Evolutionary conservation across 2,888 invertebrate species (phyloP), one percentile per base, ranked within the genome.

Genomic region (Myopa tessellatipennis): DNA sequence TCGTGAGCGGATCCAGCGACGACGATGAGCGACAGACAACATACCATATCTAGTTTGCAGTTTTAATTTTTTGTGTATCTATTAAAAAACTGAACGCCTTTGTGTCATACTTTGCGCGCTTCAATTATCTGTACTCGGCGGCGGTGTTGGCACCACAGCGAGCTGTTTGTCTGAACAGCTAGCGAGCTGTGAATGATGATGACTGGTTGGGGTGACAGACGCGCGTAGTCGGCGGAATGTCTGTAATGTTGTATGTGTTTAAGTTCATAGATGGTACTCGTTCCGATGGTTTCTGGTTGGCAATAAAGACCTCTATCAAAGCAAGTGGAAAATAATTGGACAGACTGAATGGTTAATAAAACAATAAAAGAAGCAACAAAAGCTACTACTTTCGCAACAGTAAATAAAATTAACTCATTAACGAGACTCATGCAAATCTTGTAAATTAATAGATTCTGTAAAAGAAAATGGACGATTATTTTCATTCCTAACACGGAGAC

Each of bases 61-160:
- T 69, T 52, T 65, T 74, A 26, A 61, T 60, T 75, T 68, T 69
- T 75, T 75, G 69, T 75, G 69, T 75, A 75, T 75, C 75, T 60
- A 69, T 55, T 75, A 75, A 75, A 75, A 75, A 75, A 75, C 60
- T 38, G 69, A 75, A 68, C 68, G 68, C 75, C 75, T 69, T 75
- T 75, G 45, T 75, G 75, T 75, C 75, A 69, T 69, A 69, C 75
- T 75, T 69, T 69, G 75, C 75, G 69, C 75, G 60, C 26, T 75
- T 69, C 69, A 75, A 69, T 75, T 75, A 69, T 68, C 67, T 58
- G 58, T 68, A 72, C 18, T 38, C 58, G 72, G 10, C 65, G 65
- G 14, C 38, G 14, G 38, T 60, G 16, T 60, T 63, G 50, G 50
- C 26, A 63, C 61, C 18, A 18, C 34, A 63, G 18, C 61, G 4